Percentiles rank a stretch among this genome's conserved stretches.
Conservation (phyloP, 2,888 invertebrate genomes). For the Parochlus steinenii region DNA sequence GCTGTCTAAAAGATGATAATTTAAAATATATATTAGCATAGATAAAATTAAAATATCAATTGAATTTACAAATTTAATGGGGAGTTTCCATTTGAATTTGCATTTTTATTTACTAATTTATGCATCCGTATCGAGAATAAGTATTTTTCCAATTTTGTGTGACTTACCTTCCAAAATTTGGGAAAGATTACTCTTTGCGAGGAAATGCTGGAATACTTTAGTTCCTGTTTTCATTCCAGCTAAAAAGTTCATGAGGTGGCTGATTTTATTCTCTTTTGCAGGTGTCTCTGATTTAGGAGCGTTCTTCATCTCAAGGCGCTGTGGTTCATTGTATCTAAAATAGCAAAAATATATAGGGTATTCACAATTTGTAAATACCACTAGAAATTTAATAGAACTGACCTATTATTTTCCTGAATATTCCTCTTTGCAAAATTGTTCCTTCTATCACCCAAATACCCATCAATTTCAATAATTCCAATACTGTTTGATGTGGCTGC, state of each 20-base stretch:
- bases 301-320: constrained; percentile 27
- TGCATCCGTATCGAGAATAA: no score
- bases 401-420: constrained; percentile 31
- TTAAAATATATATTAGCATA: neutral
- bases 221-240: constrained; percentile 44
- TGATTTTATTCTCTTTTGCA: constrained; percentile 25
- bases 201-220: constrained; percentile 44
- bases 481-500: constrained; percentile 21
- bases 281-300: constrained; percentile 25
- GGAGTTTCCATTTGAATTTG: neutral
- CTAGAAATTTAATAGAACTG: constrained; percentile 4
- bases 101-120: neutral
- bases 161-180: constrained; percentile 35
- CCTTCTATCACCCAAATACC: constrained; percentile 29
- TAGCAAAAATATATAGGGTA: constrained; percentile 14
- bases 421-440: constrained; percentile 29
- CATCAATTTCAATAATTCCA: constrained; percentile 29
- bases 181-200: constrained; percentile 42
- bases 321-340: constrained; percentile 28
- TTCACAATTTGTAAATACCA: neutral
- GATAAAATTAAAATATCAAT: neutral
- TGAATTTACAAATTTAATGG: neutral
- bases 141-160: constrained; percentile 3
- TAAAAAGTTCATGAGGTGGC: constrained; percentile 32
- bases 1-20: constrained; percentile 20